A percentile compares a stretch with the other conserved stretches of the same genome.
Evolutionary conservation across 2,888 invertebrate species (phyloP).

Genomic region (Calliphora vomitoria): DNA sequence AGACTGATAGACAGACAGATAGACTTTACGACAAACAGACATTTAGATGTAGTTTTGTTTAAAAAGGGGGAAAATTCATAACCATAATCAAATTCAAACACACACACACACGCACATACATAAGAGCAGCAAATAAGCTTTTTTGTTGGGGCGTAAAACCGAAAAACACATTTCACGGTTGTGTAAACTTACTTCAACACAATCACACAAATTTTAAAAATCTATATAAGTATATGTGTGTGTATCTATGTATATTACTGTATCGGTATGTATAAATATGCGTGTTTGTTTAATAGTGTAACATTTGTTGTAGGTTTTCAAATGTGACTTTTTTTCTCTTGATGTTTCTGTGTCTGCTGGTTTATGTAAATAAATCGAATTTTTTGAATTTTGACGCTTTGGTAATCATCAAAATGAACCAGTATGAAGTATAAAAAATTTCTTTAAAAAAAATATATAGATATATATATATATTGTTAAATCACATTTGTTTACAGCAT

Average conservation of each 20-base stretch:
- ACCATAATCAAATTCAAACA: constrained; percentile 9
- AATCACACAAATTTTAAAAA: constrained; percentile 2
- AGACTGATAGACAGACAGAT: constrained; percentile 45
- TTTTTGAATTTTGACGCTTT: constrained; percentile 72
- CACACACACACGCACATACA: constrained; percentile 23
- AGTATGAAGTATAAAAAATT: constrained; percentile 13
- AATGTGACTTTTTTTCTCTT: constrained; percentile 29
- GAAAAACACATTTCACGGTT: constrained; percentile 73
- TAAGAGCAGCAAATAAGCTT: constrained; percentile 27
- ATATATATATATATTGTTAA: constrained; percentile 19
- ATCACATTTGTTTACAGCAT: constrained; percentile 15
- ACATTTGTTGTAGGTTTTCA: constrained; percentile 14
- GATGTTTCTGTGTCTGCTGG: constrained; percentile 1
- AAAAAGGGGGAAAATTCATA: constrained; percentile 46
- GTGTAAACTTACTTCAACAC: constrained; percentile 27
- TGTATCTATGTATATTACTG: not conserved
- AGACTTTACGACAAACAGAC: constrained; percentile 40
- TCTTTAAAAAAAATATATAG: constrained; percentile 3
- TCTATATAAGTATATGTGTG: constrained; percentile 3
- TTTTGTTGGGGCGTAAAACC: constrained; percentile 69
- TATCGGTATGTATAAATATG: not conserved
- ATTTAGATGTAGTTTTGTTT: constrained; percentile 42
- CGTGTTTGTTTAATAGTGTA: constrained; percentile 21
- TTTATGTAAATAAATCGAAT: constrained; percentile 67
- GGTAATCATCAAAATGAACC: constrained; percentile 62